phyloP scores from a whole-genome alignment of 2,797 vertebrate genomes.

The Malacoctenus gilli region DNA sequence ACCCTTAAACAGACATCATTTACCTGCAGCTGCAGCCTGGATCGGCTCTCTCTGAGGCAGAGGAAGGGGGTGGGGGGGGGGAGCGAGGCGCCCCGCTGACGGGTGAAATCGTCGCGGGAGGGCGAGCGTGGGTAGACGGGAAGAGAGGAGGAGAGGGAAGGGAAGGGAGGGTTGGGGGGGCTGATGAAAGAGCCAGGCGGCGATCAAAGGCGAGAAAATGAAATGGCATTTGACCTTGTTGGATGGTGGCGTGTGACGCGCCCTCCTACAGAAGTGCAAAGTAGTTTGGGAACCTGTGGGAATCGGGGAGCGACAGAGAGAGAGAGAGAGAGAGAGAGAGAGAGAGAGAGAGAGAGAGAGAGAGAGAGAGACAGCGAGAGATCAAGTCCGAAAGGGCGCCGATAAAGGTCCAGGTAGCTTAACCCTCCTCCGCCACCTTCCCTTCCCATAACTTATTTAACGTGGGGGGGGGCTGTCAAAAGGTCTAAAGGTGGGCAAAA shows the following conservation, averaged over 20 bases:
- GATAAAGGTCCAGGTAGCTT: conserved; percentile 29
- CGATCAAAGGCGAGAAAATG: conserved; percentile 75
- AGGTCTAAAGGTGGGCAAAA: conserved; percentile 11
- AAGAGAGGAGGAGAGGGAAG: conserved; percentile 22
- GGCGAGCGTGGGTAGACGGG: conserved; percentile 1
- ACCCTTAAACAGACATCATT: conserved; percentile 30
- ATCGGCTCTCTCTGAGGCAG: conserved; percentile 28
- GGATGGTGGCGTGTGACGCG: conserved; percentile 47
- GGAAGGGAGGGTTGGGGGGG: conserved; percentile 23
- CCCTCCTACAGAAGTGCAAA: conserved; percentile 70
- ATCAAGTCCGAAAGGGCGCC: conserved; percentile 33
- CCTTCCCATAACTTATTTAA: conserved; percentile 35
- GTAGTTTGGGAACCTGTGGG: conserved; percentile 63
- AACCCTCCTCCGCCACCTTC: conserved; percentile 41
- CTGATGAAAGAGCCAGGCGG: conserved; percentile 63
- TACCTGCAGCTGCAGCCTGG: no score
- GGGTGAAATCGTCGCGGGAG: conserved; percentile 5
- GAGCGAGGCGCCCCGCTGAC: conserved; percentile 23
- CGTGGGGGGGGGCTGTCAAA: conserved; percentile 18
- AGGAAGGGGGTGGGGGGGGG: background rate
- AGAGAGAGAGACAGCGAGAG: conserved; percentile 30
- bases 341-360: no score
- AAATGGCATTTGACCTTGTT: conserved; percentile 76
- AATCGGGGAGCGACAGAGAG: conserved; percentile 21
- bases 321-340: no score